Percentiles rank a stretch among this genome's conserved stretches.
Evolutionary conservation across 2,797 vertebrate species (phyloP).

Genomic region (Sebastes vulpes): DNA sequence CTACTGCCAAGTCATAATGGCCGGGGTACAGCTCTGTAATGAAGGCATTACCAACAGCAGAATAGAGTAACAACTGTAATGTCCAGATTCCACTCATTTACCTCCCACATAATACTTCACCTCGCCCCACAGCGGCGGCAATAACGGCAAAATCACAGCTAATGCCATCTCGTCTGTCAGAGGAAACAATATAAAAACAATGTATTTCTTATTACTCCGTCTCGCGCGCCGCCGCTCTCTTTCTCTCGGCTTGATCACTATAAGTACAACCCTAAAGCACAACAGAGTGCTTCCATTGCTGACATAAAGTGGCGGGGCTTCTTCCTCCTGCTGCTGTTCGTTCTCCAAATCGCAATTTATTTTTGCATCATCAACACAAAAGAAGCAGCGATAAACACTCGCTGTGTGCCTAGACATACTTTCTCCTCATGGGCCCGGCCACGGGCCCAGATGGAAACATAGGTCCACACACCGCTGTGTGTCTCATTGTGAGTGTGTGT

Average conservation of each 20-base stretch:
- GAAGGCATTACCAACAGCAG: conserved; percentile 72
- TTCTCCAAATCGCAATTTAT: conserved; percentile 76
- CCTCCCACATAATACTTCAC: conserved; percentile 73
- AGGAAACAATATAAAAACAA: conserved; percentile 79
- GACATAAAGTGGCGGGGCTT: conserved; percentile 42
- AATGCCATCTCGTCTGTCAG: conserved; percentile 63
- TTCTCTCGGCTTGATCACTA: conserved; percentile 62
- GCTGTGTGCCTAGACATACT: conserved; percentile 58
- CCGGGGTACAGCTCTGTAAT: conserved; percentile 68
- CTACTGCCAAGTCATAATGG: conserved; percentile 68
- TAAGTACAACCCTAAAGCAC: conserved; percentile 70
- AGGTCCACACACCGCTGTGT: conserved; percentile 52
- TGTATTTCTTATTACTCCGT: conserved; percentile 71
- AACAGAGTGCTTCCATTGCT: conserved; percentile 49
- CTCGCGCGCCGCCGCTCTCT: conserved; percentile 32
- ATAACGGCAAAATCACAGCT: conserved; percentile 66
- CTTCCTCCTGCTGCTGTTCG: conserved; percentile 47
- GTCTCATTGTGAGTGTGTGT: conserved; percentile 39
- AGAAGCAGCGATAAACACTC: conserved; percentile 71
- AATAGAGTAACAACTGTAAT: conserved; percentile 63
- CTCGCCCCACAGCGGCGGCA: conserved; percentile 45
- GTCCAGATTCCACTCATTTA: conserved; percentile 78
- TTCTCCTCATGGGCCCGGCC: conserved; percentile 60
- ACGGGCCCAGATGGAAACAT: conserved; percentile 64
- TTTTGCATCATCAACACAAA: conserved; percentile 79